Evolutionary conservation across 2,113 vertebrate species (phyloP).

Genomic region (Petrocephalus zakoni): DNA sequence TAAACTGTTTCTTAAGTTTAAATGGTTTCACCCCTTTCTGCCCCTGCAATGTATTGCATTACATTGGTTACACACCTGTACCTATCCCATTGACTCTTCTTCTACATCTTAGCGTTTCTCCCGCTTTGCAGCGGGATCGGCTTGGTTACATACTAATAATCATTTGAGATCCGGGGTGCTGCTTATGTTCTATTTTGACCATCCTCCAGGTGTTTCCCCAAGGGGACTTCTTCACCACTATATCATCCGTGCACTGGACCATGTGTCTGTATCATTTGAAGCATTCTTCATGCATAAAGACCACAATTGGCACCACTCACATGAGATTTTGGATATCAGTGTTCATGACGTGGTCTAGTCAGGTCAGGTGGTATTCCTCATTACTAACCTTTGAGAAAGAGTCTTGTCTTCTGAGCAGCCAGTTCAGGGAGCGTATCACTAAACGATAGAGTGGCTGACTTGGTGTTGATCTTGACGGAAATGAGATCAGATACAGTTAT

Average conservation of each 20-base stretch:
- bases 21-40: neutral
- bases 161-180: neutral
- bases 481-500: neutral
- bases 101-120: neutral
- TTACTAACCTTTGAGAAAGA: too few relatives aligned
- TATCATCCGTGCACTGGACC: neutral
- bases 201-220: neutral
- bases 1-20: neutral
- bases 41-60: neutral
- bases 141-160: neutral
- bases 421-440: neutral
- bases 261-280: neutral
- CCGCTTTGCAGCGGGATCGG: neutral
- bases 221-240: neutral
- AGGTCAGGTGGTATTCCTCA: too few relatives aligned
- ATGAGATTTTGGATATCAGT: too few relatives aligned
- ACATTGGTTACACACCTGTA: neutral
- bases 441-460: neutral
- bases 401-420: neutral
- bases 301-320: neutral
- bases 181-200: neutral
- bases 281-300: neutral
- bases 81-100: neutral
- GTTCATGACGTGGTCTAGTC: too few relatives aligned
- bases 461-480: neutral